phyloP scores from a whole-genome alignment of 2,797 vertebrate genomes.

The Sus cebifrons region DNA sequence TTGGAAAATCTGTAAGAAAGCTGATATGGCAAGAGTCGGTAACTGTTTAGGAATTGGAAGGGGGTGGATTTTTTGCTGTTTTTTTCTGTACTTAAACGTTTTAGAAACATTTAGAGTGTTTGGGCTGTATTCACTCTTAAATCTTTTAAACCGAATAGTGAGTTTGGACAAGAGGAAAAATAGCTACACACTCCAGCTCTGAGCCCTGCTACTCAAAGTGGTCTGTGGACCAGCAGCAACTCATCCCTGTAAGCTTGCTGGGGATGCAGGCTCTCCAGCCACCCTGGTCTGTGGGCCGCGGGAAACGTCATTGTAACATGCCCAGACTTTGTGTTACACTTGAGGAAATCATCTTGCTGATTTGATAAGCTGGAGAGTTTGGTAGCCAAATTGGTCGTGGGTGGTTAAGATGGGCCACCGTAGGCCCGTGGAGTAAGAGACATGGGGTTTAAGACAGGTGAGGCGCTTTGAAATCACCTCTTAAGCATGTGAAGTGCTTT shows the following conservation, averaged over 20 bases:
- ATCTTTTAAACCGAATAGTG: not conserved
- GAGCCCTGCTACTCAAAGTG: not conserved
- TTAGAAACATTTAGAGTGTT: conserved; percentile 46
- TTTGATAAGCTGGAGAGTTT: not conserved
- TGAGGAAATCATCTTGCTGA: not conserved
- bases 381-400: not conserved
- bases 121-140: not conserved
- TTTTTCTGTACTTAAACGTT: conserved; percentile 42
- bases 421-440: not conserved
- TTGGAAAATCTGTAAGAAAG: conserved; percentile 21
- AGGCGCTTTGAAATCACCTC: not conserved
- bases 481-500: not conserved
- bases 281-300: not conserved
- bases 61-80: not conserved
- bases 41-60: conserved; percentile 55
- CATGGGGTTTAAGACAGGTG: not conserved
- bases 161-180: not conserved
- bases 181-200: too few relatives aligned
- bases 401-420: not conserved
- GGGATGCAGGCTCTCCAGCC: not conserved
- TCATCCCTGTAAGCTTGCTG: rapidly evolving
- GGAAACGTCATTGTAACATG: not conserved
- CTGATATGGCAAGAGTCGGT: not conserved
- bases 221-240: not conserved
- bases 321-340: not conserved